These are phyloP conservation scores for Catagonus wagneri DNA, from an alignment of 2,113 vertebrate species.

Conservation along the genomic window DNA sequence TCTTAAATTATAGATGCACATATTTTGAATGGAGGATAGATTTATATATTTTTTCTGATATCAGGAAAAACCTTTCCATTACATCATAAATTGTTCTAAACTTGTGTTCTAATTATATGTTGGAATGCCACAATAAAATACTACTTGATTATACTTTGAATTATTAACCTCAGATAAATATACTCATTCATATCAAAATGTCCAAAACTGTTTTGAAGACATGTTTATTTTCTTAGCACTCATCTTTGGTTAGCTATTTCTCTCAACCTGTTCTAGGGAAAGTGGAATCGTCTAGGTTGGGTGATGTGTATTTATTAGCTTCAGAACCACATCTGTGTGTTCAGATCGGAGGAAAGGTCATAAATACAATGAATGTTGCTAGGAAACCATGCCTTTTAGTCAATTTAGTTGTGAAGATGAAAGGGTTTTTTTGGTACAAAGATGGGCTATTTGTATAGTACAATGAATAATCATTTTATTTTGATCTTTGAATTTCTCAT, in stretches of 20 bases:
- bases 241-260: slow-evolving; percentile 80
- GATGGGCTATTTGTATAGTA: slow-evolving; percentile 89
- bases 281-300: slow-evolving; percentile 84
- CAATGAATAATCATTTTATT: slow-evolving; percentile 92
- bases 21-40: slow-evolving; percentile 5
- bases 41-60: background rate
- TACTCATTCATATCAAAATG: slow-evolving; percentile 72
- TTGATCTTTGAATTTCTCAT: slow-evolving; percentile 89
- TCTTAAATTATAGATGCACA: background rate
- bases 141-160: slow-evolving; percentile 58
- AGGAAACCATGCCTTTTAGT: slow-evolving; percentile 92
- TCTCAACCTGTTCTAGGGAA: slow-evolving; percentile 78
- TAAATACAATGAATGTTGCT: slow-evolving; percentile 93
- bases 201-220: slow-evolving; percentile 71
- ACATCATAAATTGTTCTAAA: slow-evolving; percentile 41
- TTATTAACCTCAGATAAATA: slow-evolving; percentile 73
- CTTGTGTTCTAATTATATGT: slow-evolving; percentile 60
- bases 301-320: slow-evolving; percentile 91
- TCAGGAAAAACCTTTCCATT: slow-evolving; percentile 6
- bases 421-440: slow-evolving; percentile 88
- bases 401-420: slow-evolving; percentile 92
- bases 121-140: slow-evolving; percentile 53
- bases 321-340: slow-evolving; percentile 91
- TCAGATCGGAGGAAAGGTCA: slow-evolving; percentile 92
- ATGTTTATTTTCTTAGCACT: slow-evolving; percentile 79